Evolutionary conservation across 2,888 invertebrate genomes (phyloP), one percentile per base, ranked within the genome.

Genomic region (Mythimna albipuncta): DNA sequence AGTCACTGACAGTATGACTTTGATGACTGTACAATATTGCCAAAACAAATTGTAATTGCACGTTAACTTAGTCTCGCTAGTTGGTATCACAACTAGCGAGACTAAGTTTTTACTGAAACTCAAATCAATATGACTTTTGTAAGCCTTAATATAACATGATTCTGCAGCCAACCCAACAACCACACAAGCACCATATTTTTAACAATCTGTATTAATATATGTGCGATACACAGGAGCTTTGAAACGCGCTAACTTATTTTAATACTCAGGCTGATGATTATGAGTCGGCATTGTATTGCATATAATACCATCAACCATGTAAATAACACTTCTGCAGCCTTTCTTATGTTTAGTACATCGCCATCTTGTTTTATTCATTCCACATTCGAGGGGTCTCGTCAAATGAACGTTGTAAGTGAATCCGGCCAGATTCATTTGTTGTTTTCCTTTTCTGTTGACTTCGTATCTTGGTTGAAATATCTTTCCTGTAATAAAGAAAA

Each of bases 291-390:
- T 44, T 11, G 44, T 4, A 21, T 65, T 69, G 47, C 68, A 69
- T 0, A 80, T 9, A 2, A 61, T 26, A 10, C 65, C 73, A 64
- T 79, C 63, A 5, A 79, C 21, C 10, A 73, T 70, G 7, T 82
- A 61, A 26, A 82, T 66, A 2, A 68, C 67, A 9, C 77, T 59
- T 5, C 58, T 75, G 26, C 84, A 84, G 6, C 85, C 82, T 11
- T 73, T 67, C 6, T 70, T 84, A 21, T 82, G 79, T 58, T 82
- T 64, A 9, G 73, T 75, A 10, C 84, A 76, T 2, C 87, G 73
- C 84, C 84, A 84, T 80, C 84, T 83, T 54, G 81, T 77, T 72
- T 75, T 85, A 10, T 59, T 59, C 13, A 32, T 11, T 54, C 78
- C 74, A 3, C n/a, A n/a, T 0, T 72, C 5, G 11, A 58, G 32